A percentile compares a stretch with the other conserved stretches of the same genome.
Evolutionary conservation across 2,113 vertebrate species (phyloP).

Genomic region (Pollachius pollachius): DNA sequence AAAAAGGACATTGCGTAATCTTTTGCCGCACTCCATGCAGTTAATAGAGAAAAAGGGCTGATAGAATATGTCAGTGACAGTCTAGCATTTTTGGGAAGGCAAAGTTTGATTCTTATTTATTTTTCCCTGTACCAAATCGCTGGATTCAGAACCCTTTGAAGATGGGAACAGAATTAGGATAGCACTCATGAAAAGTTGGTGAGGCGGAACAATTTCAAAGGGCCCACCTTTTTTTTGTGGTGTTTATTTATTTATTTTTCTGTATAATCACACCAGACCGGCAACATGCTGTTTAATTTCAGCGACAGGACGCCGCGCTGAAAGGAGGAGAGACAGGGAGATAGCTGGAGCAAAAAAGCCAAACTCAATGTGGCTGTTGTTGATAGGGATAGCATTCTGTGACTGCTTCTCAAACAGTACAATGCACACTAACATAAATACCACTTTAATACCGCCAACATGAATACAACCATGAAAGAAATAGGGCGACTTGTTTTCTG

Average conservation of each 20-base stretch:
- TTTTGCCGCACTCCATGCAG: background rate
- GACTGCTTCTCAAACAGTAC: no score
- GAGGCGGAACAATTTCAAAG: constrained; percentile 37
- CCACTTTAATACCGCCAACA: no score
- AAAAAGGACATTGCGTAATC: background rate
- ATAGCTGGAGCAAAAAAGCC: no score
- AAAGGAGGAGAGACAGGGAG: no score
- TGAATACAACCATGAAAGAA: no score
- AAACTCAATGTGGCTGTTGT: no score
- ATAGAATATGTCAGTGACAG: background rate
- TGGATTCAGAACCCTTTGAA: constrained; percentile 27
- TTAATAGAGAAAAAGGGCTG: background rate
- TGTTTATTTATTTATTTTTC: constrained; percentile 15
- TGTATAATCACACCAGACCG: no score
- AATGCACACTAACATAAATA: no score
- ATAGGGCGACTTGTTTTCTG: no score
- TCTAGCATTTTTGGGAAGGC: background rate
- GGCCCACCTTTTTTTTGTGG: constrained; percentile 17
- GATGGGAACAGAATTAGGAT: constrained; percentile 21
- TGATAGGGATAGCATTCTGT: no score
- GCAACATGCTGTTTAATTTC: no score
- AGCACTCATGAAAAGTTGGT: constrained; percentile 28
- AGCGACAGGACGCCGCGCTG: no score
- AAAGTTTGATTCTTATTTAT: background rate
- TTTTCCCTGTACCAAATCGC: constrained; percentile 2